A percentile compares a stretch with the other conserved stretches of the same genome.
These are phyloP conservation scores for Oscheius sp. DNA, from an alignment of 2,888 invertebrate genomes.

Conservation along the genomic window DNA sequence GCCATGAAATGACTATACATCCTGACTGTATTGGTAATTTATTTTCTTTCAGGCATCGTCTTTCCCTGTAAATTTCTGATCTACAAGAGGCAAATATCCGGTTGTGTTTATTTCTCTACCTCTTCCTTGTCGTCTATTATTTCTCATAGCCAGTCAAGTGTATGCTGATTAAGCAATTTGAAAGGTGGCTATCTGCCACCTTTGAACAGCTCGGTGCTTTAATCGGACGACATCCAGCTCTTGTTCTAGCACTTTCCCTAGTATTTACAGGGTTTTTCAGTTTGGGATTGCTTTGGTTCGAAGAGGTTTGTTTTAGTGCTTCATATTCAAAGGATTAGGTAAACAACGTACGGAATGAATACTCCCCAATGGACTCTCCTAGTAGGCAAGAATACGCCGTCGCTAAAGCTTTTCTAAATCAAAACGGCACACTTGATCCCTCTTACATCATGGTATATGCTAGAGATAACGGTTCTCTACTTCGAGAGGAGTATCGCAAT, in stretches of 20 bases:
- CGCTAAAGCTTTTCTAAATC: constrained; percentile 63
- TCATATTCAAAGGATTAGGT: constrained; percentile 25
- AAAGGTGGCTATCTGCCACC: constrained; percentile 18
- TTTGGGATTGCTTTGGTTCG: constrained; percentile 56
- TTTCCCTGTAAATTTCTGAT: not conserved
- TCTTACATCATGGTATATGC: constrained; percentile 66
- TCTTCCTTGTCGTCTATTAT: not conserved
- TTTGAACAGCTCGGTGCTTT: constrained; percentile 43
- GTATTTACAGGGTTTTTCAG: constrained; percentile 42
- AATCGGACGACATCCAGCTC: constrained; percentile 49
- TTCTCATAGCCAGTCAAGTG: not conserved
- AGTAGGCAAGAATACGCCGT: constrained; percentile 58
- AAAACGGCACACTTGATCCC: constrained; percentile 66
- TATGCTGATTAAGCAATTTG: constrained; percentile 84
- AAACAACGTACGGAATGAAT: constrained; percentile 64
- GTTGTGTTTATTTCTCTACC: not conserved
- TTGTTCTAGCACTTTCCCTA: constrained; percentile 42
- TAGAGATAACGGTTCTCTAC: constrained; percentile 55
- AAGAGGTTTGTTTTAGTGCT: constrained; percentile 39
- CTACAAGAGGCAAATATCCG: no score
- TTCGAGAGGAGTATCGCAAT: constrained; percentile 54
- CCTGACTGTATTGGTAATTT: no score
- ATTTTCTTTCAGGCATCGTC: not conserved
- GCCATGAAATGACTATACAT: not conserved
- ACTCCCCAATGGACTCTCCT: constrained; percentile 63